Base-by-base conservation (phyloP, 1,140 invertebrate genomes). In the Trichonephila clavipes region DNA sequence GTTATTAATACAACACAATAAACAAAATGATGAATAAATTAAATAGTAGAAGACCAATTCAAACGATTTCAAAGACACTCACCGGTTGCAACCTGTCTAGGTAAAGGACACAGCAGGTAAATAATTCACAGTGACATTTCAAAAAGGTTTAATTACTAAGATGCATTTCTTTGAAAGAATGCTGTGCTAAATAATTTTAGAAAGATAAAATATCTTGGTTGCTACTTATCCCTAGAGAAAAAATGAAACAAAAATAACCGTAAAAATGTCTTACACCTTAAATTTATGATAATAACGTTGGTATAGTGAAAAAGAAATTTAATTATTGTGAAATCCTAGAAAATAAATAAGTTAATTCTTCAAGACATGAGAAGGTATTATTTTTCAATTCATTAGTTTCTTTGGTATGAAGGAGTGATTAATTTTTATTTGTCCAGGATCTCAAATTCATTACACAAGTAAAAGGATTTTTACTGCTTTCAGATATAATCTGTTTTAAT, bases 311-410 rank as follows among this genome's bases (percentile, higher is more conserved):
- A 34, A 77, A 40, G 16, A 34, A 77, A 77, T 77, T 40, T 40
- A 77, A 77, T 77, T 77, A 77, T 18, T 24, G 34, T 16, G 34
- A 19, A 34, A 77, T 77, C 34, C 24, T 18, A 18, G 34, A 77
- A 77, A 34, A 12, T n/a, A 77, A 40, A 64, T 16, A 18, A 16
- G 72, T 40, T 77, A 18, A 77, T 77, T 77, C 34, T 4, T 77
- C 28, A 18, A 77, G 28, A 77, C 34, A 40, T 14, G 24, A 34
- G 28, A 18, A 77, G 18, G 72, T 19, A 77, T 77, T 34, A 77
- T 19, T 77, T 77, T 77, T 77, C 72, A 40, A 77, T 77, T 77
- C 28, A 77, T 77, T 19, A 77, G 2, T 77, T 77, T 77, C 28
- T 77, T 0, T 6, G 16, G 14, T 24, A 77, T 12, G 72, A 40